Evolutionary conservation across 1,140 invertebrate genomes (phyloP).

Genomic region (Zophobas morio): DNA sequence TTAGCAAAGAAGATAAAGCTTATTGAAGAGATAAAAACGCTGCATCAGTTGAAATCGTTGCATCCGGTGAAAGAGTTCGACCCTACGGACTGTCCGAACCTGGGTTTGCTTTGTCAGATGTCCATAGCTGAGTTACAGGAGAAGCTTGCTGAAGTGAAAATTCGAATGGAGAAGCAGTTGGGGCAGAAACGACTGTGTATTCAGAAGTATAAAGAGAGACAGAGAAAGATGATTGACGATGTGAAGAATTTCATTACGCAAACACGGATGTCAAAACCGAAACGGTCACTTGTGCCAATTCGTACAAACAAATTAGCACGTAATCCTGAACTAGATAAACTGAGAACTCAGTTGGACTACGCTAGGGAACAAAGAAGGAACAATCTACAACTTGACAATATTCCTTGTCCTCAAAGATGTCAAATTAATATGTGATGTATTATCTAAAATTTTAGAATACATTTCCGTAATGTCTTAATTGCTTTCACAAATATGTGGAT

Average conservation of each 20-base stretch:
- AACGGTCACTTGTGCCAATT: conserved; percentile 36
- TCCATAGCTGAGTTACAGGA: conserved; percentile 73
- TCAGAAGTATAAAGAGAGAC: conserved; percentile 58
- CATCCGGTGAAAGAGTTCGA: conserved; percentile 68
- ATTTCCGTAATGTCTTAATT: background rate
- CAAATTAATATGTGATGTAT: background rate
- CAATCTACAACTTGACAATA: background rate
- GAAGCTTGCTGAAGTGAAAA: conserved; percentile 68
- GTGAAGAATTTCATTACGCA: conserved; percentile 61
- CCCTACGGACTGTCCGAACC: conserved; percentile 70
- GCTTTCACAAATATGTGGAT: conserved; percentile 2
- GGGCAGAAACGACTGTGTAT: conserved; percentile 66
- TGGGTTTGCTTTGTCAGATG: conserved; percentile 74
- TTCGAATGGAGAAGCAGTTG: conserved; percentile 69
- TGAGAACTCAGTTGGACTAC: conserved; percentile 52
- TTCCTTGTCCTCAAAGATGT: conserved; percentile 2
- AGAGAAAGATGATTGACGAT: conserved; percentile 60
- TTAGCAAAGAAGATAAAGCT: conserved; percentile 69
- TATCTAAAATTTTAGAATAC: conserved; percentile 3
- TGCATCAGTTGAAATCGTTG: conserved; percentile 62
- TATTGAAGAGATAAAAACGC: conserved; percentile 72
- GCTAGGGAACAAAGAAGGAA: conserved; percentile 46
- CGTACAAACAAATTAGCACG: conserved; percentile 3
- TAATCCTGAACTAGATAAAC: conserved; percentile 31
- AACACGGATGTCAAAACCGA: conserved; percentile 51